These are phyloP conservation scores for Herpailurus yagouaroundi DNA, from an alignment of 2,113 vertebrate genomes.

Conservation along the genomic window DNA sequence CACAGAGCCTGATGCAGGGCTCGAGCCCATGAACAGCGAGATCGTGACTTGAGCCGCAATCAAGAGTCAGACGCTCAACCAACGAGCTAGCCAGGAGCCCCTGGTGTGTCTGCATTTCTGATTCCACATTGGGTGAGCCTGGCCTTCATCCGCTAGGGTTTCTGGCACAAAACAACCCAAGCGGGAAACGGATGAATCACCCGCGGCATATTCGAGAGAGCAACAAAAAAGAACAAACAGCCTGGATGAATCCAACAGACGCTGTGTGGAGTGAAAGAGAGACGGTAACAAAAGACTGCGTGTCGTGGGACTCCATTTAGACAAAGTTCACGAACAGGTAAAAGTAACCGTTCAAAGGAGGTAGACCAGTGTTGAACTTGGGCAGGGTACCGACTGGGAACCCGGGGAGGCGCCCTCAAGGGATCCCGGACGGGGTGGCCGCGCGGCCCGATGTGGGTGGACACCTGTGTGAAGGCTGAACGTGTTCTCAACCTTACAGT, in stretches of 20 bases:
- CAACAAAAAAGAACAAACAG: not conserved
- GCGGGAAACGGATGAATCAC: too few species aligned
- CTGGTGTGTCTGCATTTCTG: not conserved
- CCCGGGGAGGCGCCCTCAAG: fast-evolving
- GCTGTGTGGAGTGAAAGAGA: not conserved
- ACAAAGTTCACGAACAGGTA: not conserved
- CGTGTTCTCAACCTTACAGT: not conserved
- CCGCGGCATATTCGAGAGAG: not conserved
- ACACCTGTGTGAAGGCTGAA: not conserved
- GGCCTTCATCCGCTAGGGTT: not conserved
- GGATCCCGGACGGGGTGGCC: not conserved
- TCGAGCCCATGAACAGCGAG: too few species aligned
- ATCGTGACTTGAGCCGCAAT: too few species aligned
- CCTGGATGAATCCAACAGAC: not conserved
- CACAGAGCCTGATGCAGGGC: too few species aligned
- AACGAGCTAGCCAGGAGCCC: too few species aligned
- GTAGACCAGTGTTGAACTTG: fast-evolving
- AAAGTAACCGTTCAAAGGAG: not conserved
- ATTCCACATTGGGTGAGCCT: not conserved
- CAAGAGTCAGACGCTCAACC: too few species aligned
- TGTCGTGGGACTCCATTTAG: not conserved
- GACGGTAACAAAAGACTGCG: not conserved
- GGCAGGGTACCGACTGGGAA: not conserved
- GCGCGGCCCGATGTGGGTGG: fast-evolving
- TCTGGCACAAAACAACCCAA: not conserved